These are phyloP conservation scores for Tenebrosternarchus preto DNA, from an alignment of 2,113 vertebrate species.

Conservation along the genomic window DNA sequence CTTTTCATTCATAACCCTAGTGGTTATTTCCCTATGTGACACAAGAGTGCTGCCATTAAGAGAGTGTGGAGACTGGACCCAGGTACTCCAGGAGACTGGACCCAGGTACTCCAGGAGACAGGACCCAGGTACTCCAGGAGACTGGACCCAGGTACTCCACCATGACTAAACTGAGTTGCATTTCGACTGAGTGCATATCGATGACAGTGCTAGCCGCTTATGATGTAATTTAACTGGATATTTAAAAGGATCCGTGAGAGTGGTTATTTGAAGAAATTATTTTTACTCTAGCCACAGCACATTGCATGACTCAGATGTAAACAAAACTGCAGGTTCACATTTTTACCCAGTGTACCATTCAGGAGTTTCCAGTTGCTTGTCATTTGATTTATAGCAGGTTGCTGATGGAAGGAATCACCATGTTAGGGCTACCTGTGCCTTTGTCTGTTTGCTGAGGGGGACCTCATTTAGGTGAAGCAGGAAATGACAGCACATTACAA, in stretches of 20 bases:
- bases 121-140: no score
- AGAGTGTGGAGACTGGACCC: no score
- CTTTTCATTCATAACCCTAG: no score
- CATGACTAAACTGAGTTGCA: no score
- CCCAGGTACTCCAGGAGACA: no score
- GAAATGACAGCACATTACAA: conserved; percentile 9
- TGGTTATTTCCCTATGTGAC: no score
- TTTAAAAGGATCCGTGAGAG: neutral
- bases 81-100: no score
- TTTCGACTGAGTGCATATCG: neutral
- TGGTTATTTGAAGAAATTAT: neutral
- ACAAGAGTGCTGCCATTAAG: no score
- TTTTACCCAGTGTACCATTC: neutral
- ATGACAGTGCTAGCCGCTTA: neutral
- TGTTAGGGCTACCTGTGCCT: neutral
- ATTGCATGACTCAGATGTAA: neutral
- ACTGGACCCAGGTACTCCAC: no score
- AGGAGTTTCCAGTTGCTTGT: neutral
- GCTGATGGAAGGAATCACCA: conserved; percentile 1
- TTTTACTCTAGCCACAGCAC: neutral
- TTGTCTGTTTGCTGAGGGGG: neutral
- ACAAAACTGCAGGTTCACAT: neutral
- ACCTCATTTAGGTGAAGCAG: neutral
- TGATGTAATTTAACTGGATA: neutral
- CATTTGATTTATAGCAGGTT: neutral